Conservation (phyloP, 2,797 vertebrate genomes). For the Rhynchotus rufescens region DNA sequence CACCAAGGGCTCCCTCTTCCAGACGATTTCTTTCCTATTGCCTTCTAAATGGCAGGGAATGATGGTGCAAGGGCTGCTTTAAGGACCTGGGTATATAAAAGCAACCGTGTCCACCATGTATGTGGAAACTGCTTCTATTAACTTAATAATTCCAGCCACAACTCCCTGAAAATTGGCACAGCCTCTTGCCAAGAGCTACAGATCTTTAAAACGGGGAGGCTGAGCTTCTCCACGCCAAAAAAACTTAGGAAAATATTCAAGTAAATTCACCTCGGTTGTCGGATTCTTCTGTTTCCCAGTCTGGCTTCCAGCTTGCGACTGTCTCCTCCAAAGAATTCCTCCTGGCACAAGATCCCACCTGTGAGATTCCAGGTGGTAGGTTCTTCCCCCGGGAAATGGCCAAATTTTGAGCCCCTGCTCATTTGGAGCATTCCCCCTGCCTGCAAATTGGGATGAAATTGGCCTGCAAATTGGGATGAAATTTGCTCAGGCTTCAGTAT, state of each 20-base stretch:
- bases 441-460: not conserved
- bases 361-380: conserved; percentile 7
- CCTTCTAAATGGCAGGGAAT: not conserved
- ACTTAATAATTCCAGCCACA: conserved; percentile 40
- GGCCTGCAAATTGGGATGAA: too few relatives aligned
- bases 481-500: not conserved
- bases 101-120: not conserved
- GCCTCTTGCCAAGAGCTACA: conserved; percentile 18
- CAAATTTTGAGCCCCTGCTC: not conserved
- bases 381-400: not conserved
- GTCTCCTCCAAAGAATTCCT: not conserved
- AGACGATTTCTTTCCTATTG: not conserved
- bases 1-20: not conserved
- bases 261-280: conserved; percentile 40
- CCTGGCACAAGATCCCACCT: conserved; percentile 24
- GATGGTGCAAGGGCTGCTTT: not conserved
- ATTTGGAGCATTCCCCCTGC: not conserved
- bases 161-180: not conserved
- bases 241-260: not conserved
- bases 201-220: not conserved
- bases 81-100: not conserved
- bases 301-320: not conserved
- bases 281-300: not conserved
- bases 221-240: not conserved
- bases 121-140: conserved; percentile 41